Base-by-base conservation (phyloP, 2,113 vertebrate species). In the Otolemur garnettii region DNA sequence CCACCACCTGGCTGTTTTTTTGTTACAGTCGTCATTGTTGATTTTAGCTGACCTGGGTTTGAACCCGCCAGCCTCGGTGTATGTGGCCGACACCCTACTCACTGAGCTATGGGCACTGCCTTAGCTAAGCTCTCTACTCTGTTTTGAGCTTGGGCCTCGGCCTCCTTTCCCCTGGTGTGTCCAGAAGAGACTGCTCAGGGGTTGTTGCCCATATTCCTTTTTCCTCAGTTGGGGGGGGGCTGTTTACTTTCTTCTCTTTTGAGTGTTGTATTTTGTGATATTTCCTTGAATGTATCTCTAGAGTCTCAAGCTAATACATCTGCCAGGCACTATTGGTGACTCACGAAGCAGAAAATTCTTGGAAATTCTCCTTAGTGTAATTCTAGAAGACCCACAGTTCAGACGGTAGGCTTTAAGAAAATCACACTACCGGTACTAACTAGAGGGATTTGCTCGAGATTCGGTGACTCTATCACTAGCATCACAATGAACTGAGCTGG, bases 261-360 rank as follows among this genome's bases (percentile, higher is more conserved):
- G 62, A 90, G 86, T 38, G 13, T 66, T 94, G 14, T 50, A 22
- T 87, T 55, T 66, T 92, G n/a, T 71, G 45, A 26, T 66, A 12
- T 45, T 7, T 22, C 28, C 77, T 96, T 87, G 19, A 95, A 78
- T 79, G 64, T 2, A 55, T 62, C 30, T 83, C 62, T 14, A 35
- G 50, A 35, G 5, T 83, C 91, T 95, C 79, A 53, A 42, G 50
- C 66, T 86, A 71, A 88, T 84, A 78, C 11, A 82, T 75, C 38
- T 94, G 42, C 35, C 30, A 35, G 50, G 55, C n/a, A 94, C 21
- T 77, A 82, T 9, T 91, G 66, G 22, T 87, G 68, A 95, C 18
- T 80, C 24, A 9, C 50, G 28, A 97, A 68, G 79, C 35, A 83
- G 53, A 83, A 85, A 59, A 22, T 87, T 87, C 59, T 81, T 79